Evolutionary conservation across 2,888 invertebrate genomes (phyloP).

Genomic region (Xanthostigma xanthostigma): DNA sequence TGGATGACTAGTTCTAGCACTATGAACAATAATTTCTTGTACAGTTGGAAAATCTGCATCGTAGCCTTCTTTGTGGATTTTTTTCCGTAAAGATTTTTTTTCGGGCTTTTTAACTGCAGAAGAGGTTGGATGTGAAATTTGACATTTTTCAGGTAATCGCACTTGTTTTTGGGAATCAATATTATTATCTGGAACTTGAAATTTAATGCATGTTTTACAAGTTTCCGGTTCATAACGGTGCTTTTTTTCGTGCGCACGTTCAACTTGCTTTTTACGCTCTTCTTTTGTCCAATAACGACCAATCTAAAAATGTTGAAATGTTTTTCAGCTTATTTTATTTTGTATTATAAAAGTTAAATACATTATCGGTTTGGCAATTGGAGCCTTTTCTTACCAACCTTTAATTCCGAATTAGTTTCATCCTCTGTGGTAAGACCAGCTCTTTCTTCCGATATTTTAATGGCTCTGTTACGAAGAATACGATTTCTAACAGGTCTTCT

Average conservation of each 20-base stretch:
- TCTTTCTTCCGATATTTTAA: constrained; percentile 49
- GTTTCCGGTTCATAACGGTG: constrained; percentile 26
- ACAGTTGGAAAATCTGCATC: constrained; percentile 35
- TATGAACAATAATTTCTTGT: constrained; percentile 40
- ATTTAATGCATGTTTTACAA: constrained; percentile 3
- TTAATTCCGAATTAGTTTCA: constrained; percentile 61
- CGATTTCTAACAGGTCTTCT: constrained; percentile 51
- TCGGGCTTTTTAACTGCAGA: constrained; percentile 11
- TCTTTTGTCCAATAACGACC: constrained; percentile 66
- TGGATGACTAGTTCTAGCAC: constrained; percentile 24
- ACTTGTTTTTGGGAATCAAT: constrained; percentile 34
- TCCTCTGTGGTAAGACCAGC: constrained; percentile 58
- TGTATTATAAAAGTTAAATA: no score
- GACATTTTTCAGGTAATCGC: constrained; percentile 30
- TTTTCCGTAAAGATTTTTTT: constrained; percentile 10
- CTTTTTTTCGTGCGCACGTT: constrained; percentile 48
- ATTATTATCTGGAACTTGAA: constrained; percentile 18
- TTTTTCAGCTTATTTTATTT: not conserved
- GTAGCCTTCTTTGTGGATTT: constrained; percentile 29
- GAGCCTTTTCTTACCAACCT: constrained; percentile 26
- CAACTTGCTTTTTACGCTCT: constrained; percentile 57
- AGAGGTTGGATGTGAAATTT: constrained; percentile 18
- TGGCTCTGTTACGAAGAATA: constrained; percentile 48
- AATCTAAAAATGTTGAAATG: constrained; percentile 22
- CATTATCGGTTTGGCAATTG: not conserved